A percentile compares a stretch with the other conserved stretches of the same genome.
These are phyloP conservation scores for Porites divaricata DNA, from an alignment of 92 coral and sea anemone species.

Conservation along the genomic window DNA sequence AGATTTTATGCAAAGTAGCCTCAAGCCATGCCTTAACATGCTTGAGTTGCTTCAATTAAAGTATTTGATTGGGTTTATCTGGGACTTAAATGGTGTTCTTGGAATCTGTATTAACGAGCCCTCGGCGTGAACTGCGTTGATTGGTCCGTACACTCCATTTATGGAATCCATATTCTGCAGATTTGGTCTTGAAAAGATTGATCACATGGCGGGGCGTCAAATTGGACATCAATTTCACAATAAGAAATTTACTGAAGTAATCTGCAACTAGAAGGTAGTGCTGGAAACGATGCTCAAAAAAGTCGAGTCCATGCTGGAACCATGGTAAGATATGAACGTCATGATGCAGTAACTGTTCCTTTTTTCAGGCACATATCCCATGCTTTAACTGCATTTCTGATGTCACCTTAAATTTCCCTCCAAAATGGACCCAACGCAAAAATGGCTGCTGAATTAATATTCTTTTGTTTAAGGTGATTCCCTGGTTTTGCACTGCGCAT, in stretches of 20 bases:
- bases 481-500: no score
- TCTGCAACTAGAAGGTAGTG: conserved; percentile 22
- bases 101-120: neutral
- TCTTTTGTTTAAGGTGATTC: no score
- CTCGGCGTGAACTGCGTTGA: conserved; percentile 7
- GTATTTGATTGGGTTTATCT: conserved; percentile 16
- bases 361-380: conserved; percentile 3
- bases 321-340: conserved; percentile 7
- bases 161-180: conserved; percentile 22
- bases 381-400: conserved; percentile 15
- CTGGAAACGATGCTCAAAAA: conserved; percentile 2
- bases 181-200: neutral
- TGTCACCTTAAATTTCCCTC: conserved; percentile 6
- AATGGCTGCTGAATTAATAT: no score
- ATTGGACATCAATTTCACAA: neutral
- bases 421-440: no score
- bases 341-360: neutral
- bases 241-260: conserved; percentile 10
- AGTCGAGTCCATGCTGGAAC: conserved; percentile 4
- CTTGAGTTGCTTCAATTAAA: conserved; percentile 11
- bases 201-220: conserved; percentile 7
- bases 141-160: neutral
- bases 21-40: no score
- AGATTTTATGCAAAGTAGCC: no score
- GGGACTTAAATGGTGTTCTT: conserved; percentile 6